phyloP scores from a whole-genome alignment of 2,797 vertebrate genomes.

The Mormyrus hasselquistii region DNA sequence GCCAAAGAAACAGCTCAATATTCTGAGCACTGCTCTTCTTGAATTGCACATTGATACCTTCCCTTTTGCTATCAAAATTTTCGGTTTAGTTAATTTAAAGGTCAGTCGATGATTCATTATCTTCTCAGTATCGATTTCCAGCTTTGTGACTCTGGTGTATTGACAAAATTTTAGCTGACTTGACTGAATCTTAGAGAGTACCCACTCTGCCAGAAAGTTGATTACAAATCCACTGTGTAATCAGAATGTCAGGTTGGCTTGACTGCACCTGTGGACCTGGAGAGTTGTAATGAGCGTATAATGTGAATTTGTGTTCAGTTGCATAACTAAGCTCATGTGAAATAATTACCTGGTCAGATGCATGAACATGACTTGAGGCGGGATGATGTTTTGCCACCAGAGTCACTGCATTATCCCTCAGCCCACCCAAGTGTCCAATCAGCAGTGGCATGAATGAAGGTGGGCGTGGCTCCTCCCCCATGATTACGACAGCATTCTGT shows the following conservation, averaged over 20 bases:
- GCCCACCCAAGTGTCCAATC: background rate
- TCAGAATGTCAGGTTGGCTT: background rate
- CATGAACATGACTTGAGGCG: background rate
- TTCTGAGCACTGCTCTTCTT: background rate
- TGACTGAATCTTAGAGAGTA: background rate
- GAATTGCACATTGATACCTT: background rate
- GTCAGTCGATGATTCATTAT: background rate
- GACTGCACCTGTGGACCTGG: background rate
- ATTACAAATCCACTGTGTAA: background rate
- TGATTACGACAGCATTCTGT: background rate
- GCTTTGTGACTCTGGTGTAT: background rate
- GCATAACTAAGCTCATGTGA: background rate
- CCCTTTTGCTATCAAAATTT: background rate
- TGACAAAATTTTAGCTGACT: background rate
- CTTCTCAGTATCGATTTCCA: background rate
- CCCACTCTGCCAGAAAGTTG: background rate
- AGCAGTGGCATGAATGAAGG: slow-evolving; percentile 2
- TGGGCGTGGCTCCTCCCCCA: slow-evolving; percentile 11
- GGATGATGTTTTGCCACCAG: background rate
- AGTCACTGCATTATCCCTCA: background rate
- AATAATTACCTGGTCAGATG: background rate
- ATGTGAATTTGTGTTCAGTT: background rate
- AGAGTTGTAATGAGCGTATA: background rate
- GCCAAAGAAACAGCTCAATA: background rate
- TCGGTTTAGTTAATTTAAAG: background rate